Evolutionary conservation across 2,113 vertebrate genomes (phyloP).

Genomic region (Xiphophorus maculatus): DNA sequence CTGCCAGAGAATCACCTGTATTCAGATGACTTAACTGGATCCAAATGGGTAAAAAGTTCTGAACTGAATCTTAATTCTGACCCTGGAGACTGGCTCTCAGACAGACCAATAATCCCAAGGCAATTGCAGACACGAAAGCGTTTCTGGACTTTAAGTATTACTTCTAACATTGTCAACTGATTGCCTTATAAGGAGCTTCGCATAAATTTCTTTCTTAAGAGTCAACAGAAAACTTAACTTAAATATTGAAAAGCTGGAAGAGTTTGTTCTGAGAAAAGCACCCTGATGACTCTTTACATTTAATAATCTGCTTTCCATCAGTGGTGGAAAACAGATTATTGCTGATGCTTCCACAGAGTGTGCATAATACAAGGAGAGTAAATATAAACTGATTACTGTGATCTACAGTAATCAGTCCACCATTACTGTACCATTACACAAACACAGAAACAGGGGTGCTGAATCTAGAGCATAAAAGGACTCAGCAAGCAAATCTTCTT

Average conservation of each 20-base stretch:
- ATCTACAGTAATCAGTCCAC: not conserved
- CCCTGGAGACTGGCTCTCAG: slow-evolving; percentile 21
- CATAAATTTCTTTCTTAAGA: not conserved
- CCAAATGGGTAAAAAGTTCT: slow-evolving; percentile 35
- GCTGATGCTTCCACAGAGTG: not conserved
- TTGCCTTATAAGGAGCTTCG: slow-evolving; percentile 3
- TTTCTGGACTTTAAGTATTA: slow-evolving; percentile 22
- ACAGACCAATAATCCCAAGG: not conserved
- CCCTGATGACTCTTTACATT: not conserved
- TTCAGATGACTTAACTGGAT: slow-evolving; percentile 42
- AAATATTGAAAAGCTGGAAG: slow-evolving; percentile 6
- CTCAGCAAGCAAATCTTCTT: too few species aligned
- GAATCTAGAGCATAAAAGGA: too few species aligned
- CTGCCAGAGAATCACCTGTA: slow-evolving; percentile 32
- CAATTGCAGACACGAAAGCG: slow-evolving; percentile 8
- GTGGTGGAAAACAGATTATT: not conserved
- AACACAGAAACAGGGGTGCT: not conserved
- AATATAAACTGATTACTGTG: not conserved
- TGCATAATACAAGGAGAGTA: not conserved
- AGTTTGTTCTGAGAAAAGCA: not conserved
- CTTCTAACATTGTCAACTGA: slow-evolving; percentile 6
- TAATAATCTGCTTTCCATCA: not conserved
- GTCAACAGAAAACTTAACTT: not conserved
- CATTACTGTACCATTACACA: not conserved
- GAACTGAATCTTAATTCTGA: slow-evolving; percentile 36